These are phyloP conservation scores for Corbicula japonica DNA, from an alignment of 2,888 invertebrate species.

Conservation along the genomic window DNA sequence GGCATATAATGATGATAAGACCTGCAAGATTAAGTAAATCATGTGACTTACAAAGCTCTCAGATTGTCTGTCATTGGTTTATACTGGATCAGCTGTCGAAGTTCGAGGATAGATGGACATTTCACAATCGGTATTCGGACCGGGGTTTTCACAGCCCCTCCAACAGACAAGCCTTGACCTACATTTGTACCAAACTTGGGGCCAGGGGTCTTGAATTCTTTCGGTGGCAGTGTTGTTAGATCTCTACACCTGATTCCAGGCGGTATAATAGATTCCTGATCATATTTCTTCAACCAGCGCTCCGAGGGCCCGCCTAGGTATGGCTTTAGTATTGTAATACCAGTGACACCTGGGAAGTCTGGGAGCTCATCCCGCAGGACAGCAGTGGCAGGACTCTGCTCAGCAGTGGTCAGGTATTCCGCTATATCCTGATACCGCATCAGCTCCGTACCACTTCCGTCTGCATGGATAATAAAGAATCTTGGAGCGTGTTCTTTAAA, in stretches of 20 bases:
- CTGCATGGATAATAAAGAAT: constrained; percentile 84
- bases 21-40: too few species aligned
- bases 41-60: constrained; percentile 79
- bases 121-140: constrained; percentile 78
- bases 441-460: constrained; percentile 85
- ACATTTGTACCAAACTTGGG: constrained; percentile 84
- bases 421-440: constrained; percentile 84
- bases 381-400: constrained; percentile 84
- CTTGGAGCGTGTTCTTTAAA: constrained; percentile 84
- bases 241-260: constrained; percentile 83
- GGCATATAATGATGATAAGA: too few species aligned
- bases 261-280: constrained; percentile 84
- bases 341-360: constrained; percentile 84
- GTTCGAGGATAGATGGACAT: constrained; percentile 83
- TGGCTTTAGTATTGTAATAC: constrained; percentile 85
- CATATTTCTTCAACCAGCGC: constrained; percentile 84
- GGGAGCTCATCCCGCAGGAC: constrained; percentile 84
- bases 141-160: constrained; percentile 73
- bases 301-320: constrained; percentile 80
- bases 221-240: constrained; percentile 83
- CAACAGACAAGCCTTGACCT: constrained; percentile 84
- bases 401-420: constrained; percentile 82
- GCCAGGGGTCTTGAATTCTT: constrained; percentile 83
- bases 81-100: constrained; percentile 85
- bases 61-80: constrained; percentile 80